Conservation (phyloP, 2,113 vertebrate species). For the Thymallus thymallus region DNA sequence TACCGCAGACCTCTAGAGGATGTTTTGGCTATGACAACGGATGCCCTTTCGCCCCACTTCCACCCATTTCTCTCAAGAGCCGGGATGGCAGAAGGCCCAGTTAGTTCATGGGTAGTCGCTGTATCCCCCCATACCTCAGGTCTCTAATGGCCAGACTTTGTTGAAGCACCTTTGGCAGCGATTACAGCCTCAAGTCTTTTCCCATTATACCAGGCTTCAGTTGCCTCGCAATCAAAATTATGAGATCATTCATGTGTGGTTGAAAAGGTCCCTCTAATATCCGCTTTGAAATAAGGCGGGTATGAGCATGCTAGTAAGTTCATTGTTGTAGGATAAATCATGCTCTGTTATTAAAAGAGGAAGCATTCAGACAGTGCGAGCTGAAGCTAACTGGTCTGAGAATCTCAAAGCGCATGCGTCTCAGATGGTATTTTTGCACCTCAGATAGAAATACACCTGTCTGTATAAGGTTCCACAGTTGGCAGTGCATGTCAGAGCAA, state of each 20-base stretch:
- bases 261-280: not conserved
- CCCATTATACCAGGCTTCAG: slow-evolving; percentile 18
- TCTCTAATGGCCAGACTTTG: not conserved
- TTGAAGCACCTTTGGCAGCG: no score
- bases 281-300: not conserved
- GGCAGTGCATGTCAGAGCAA: no score
- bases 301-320: not conserved
- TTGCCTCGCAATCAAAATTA: not conserved
- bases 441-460: no score
- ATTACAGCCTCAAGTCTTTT: no score
- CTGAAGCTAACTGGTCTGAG: no score
- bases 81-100: slow-evolving; percentile 38
- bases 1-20: slow-evolving; percentile 5
- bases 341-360: no score
- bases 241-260: not conserved
- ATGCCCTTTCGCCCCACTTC: slow-evolving; percentile 20
- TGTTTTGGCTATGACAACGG: slow-evolving; percentile 45
- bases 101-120: slow-evolving; percentile 41
- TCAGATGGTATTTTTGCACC: no score
- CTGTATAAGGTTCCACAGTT: no score
- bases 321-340: no score
- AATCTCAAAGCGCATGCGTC: no score
- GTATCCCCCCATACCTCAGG: slow-evolving; percentile 27
- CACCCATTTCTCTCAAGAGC: slow-evolving; percentile 37
- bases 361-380: no score